Base-by-base conservation (phyloP, 2,113 vertebrate species). In the Mionectes macconnelli region DNA sequence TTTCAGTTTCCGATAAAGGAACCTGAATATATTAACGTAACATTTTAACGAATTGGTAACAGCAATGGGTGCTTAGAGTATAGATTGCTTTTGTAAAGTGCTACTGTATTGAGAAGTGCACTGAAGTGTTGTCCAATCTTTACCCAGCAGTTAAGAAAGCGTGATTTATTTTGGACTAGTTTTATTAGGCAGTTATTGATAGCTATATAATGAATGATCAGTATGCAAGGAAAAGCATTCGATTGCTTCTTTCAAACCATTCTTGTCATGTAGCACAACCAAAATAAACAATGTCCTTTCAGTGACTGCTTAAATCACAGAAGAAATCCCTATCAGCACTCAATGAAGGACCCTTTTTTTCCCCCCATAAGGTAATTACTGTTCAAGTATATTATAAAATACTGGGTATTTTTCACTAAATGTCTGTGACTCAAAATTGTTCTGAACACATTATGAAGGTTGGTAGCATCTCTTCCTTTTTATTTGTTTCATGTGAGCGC, bases 131-230 rank as follows among this genome's bases (percentile, higher is more conserved):
- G 50, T 66, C 74, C 70, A 76, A 52, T 55, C 6, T 87, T 95
- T 82, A 91, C 67, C 37, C 76, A 90, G 87, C 42, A 83, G 63
- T 94, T 93, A 86, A 87, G 84, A 89, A 94, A 76, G 55, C 35
- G 52, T 85, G 74, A 85, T 89, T 90, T 94, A 89, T 91, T 95
- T 87, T 55, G 53, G 57, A 80, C 85, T 93, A 57, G 33, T 82
- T 89, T 95, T 94, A 96, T 94, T 88, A 93, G 78, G 39, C 90
- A 82, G 33, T 85, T 94, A 91, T 92, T 88, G 90, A 94, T 96
- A 88, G 79, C 42, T 24, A 37, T 80, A 92, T 95, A 94, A 95
- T 79, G 62, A 96, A 87, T 37, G 40, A 95, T 84, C 77, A 73
- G 74, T 57, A 93, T 77, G 81, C 72, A 93, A 93, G 63, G 35